Evolutionary conservation across 1,140 invertebrate genomes (phyloP).

Genomic region (Potamilus streckersoni): DNA sequence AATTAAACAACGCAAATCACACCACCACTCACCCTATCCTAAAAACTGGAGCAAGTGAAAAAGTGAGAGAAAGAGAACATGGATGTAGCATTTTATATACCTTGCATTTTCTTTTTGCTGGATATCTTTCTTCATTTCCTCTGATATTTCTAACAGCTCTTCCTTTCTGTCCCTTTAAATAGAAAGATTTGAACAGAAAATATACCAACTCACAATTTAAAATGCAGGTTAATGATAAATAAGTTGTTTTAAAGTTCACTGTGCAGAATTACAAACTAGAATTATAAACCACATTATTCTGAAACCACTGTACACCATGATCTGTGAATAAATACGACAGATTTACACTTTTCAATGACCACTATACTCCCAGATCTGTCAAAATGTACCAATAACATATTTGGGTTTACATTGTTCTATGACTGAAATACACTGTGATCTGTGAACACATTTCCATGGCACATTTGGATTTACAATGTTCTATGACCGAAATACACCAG

Average conservation of each 20-base stretch:
- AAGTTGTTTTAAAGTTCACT: neutral
- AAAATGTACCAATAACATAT: no score
- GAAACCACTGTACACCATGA: no score
- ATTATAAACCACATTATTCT: no score
- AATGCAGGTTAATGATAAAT: neutral
- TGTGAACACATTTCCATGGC: no score
- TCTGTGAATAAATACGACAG: no score
- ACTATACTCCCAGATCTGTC: no score
- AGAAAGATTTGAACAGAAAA: conserved; percentile 14
- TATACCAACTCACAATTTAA: neutral
- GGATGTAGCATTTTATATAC: conserved; percentile 31
- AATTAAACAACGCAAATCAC: neutral
- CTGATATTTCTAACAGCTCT: conserved; percentile 72
- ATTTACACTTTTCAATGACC: no score
- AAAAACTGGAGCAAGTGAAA: conserved; percentile 1
- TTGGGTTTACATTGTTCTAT: no score
- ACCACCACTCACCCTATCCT: neutral
- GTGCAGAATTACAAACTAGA: no score
- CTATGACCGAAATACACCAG: no score
- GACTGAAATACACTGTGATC: no score
- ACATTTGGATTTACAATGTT: no score
- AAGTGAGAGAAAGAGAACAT: neutral
- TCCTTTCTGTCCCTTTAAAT: conserved; percentile 76
- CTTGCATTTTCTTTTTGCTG: conserved; percentile 72
- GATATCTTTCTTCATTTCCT: conserved; percentile 76